Base-by-base conservation (phyloP, 2,797 vertebrate species). In the Thamnophis elegans region DNA sequence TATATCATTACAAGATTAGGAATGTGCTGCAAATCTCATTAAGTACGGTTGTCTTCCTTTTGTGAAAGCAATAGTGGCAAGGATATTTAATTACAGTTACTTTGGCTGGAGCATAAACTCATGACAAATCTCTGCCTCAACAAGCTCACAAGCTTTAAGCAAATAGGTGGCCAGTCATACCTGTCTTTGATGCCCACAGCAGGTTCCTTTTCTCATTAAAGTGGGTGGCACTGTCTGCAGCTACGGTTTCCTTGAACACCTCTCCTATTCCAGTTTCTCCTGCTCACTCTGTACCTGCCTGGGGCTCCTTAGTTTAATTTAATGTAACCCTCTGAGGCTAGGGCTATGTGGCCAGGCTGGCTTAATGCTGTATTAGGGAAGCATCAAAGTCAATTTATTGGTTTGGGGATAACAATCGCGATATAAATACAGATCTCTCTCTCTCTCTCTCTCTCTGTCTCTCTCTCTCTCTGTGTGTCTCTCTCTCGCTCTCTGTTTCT, bases 181-280 rank as follows among this genome's bases (percentile, higher is more conserved):
- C 32, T 54, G 26, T n/a, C 68, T 65, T 47, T 73, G 20, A 56
- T 16, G 28, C 58, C 87, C 60, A 73, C 68, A 42, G 78, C n/a
- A n/a, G 36, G 14, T 28, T 89, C 90, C 53, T 89, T 32, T 60
- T 51, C 60, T 89, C 22, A 91, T 91, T 91, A 59, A 93, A 91
- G 87, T 42, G 65, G 62, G 20, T 22, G 60, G 59, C 91, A 10
- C 12, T 55, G 32, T 85, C 90, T 78, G 26, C n/a, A 26, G 60
- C 86, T 88, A 62, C 3, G 32, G 60, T 55, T 60, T 68, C 32
- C 54, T 55, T 25, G 22, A 55, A 32, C 54, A 58, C 25, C 68
- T 47, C 14, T 16, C 28, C 78, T 88, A 32, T 18, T 88, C 28
- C 78, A 47, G 78, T 82, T 82, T 47, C 26, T 8, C 16, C 62